phyloP scores from a whole-genome alignment of 2,888 invertebrate genomes.

The Theristus sp. region DNA sequence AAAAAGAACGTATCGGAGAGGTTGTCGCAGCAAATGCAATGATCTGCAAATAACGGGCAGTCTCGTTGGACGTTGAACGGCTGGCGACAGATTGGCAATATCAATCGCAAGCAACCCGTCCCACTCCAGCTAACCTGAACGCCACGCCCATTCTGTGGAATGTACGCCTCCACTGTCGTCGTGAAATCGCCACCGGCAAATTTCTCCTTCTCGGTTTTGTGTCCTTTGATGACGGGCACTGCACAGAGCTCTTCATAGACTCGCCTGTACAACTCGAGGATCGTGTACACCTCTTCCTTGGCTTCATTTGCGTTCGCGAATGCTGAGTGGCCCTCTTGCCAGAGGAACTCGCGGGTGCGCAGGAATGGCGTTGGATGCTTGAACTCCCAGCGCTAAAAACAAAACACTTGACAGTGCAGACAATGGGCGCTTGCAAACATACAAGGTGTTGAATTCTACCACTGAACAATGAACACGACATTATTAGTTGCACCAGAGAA shows the following conservation, averaged over 20 bases:
- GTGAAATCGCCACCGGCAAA: constrained; percentile 96
- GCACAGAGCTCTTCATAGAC: constrained; percentile 79
- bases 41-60: neutral
- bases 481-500: no score
- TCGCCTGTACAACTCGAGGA: constrained; percentile 60
- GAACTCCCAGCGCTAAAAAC: constrained; percentile 83
- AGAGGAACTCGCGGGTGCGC: constrained; percentile 88
- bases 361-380: constrained; percentile 98
- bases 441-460: no score
- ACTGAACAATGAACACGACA: no score
- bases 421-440: no score
- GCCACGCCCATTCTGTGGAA: constrained; percentile 76
- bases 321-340: constrained; percentile 99
- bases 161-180: constrained; percentile 84
- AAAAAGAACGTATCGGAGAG: neutral
- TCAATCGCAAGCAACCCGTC: no score
- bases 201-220: constrained; percentile 95
- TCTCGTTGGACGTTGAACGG: no score
- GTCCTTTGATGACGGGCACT: constrained; percentile 74
- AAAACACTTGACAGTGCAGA: neutral
- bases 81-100: no score
- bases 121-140: no score
- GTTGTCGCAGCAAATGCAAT: neutral
- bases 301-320: constrained; percentile 66
- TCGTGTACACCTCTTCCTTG: constrained; percentile 47